Conservation (phyloP, 1,140 invertebrate genomes). For the Halyomorpha halys region DNA sequence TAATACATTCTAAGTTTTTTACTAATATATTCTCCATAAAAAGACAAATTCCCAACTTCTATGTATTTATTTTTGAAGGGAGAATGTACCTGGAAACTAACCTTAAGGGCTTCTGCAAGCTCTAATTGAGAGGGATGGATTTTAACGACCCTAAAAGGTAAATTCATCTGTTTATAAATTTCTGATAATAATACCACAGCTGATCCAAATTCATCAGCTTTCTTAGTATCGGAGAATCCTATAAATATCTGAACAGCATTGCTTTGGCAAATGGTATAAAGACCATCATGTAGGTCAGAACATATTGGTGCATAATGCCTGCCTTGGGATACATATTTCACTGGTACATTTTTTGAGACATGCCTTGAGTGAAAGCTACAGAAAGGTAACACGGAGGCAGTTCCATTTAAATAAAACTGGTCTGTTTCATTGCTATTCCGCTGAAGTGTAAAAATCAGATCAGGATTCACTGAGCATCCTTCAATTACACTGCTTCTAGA, state of each 20-base stretch:
- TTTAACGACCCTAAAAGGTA: neutral
- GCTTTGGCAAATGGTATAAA: neutral
- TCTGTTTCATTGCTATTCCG: neutral
- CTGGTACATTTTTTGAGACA: neutral
- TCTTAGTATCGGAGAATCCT: neutral
- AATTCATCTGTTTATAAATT: neutral
- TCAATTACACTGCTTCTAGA: constrained; percentile 5
- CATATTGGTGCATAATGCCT: constrained; percentile 1
- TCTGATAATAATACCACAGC: neutral
- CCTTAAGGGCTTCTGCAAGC: neutral
- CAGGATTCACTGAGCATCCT: neutral
- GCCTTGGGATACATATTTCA: neutral
- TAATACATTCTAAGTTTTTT: constrained; percentile 13
- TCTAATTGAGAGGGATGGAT: neutral
- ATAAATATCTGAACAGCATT: constrained; percentile 14
- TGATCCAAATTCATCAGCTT: neutral
- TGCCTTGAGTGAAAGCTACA: constrained; percentile 7
- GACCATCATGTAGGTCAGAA: neutral
- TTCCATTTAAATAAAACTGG: constrained; percentile 4
- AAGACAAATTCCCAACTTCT: constrained; percentile 11
- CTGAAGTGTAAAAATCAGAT: constrained; percentile 5
- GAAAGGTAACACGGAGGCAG: constrained; percentile 11
- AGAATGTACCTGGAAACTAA: constrained; percentile 3
- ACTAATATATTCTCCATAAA: constrained; percentile 9
- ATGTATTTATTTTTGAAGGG: neutral